Percentiles rank a stretch among this genome's conserved stretches.
These are phyloP conservation scores for Sphaeramia orbicularis DNA, from an alignment of 2,797 vertebrate genomes.

Conservation along the genomic window DNA sequence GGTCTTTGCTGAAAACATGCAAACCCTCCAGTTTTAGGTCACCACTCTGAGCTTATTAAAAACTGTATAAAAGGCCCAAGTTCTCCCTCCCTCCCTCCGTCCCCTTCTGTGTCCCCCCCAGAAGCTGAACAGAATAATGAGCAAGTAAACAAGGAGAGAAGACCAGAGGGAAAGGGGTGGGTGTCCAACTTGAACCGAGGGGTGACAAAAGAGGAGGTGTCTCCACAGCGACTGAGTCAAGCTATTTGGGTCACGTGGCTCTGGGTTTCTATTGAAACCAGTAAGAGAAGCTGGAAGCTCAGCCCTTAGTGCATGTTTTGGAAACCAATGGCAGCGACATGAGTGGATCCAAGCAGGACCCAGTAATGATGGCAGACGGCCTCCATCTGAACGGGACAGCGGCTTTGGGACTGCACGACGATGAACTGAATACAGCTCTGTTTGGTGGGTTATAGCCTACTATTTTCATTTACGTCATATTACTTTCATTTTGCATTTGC, in stretches of 20 bases:
- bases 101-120: conserved; percentile 43
- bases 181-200: conserved; percentile 48
- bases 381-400: conserved; percentile 65
- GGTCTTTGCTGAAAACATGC: conserved; percentile 10
- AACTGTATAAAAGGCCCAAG: conserved; percentile 51
- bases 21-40: conserved; percentile 51
- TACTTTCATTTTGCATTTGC: not conserved
- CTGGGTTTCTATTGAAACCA: conserved; percentile 52
- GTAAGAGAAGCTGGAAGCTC: conserved; percentile 29
- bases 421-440: conserved; percentile 38
- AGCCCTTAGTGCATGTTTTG: conserved; percentile 48
- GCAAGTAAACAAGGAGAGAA: conserved; percentile 74
- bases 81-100: conserved; percentile 20
- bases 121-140: conserved; percentile 76
- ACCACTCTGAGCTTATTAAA: conserved; percentile 45
- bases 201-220: conserved; percentile 68
- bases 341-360: conserved; percentile 57
- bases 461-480: not conserved
- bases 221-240: conserved; percentile 73
- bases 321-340: conserved; percentile 69
- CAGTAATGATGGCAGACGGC: conserved; percentile 26
- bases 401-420: conserved; percentile 43
- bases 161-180: conserved; percentile 28
- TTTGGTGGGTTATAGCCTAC: conserved; percentile 67
- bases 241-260: conserved; percentile 74